phyloP scores from a whole-genome alignment of 2,888 invertebrate species.

The Mythimna ferrago region DNA sequence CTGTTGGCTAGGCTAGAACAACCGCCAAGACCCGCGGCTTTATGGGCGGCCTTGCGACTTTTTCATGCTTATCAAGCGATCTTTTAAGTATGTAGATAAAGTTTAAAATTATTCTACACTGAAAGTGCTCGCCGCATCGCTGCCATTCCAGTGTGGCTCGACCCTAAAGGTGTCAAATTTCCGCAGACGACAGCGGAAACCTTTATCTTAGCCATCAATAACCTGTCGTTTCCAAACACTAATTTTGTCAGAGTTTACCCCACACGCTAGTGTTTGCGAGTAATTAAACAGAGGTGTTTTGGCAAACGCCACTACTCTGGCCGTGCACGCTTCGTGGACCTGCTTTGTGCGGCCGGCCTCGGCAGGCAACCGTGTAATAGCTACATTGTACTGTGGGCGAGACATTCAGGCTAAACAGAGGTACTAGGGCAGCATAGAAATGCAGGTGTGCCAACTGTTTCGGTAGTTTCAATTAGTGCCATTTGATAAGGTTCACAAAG shows the following conservation, averaged over 20 bases:
- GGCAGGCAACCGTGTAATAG: constrained; percentile 21
- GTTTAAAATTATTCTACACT: no score
- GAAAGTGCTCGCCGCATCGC: no score
- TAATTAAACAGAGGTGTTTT: constrained; percentile 32
- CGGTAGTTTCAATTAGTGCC: constrained; percentile 14
- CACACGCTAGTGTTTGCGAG: constrained; percentile 9
- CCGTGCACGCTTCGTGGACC: constrained; percentile 2
- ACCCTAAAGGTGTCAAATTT: not conserved
- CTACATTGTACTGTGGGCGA: constrained; percentile 22
- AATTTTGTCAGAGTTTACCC: not conserved
- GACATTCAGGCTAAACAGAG: constrained; percentile 9
- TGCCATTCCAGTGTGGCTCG: no score
- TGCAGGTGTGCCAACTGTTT: not conserved
- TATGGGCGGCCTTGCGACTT: no score
- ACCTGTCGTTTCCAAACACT: not conserved
- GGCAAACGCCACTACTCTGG: not conserved
- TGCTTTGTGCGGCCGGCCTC: constrained; percentile 32
- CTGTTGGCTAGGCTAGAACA: not conserved
- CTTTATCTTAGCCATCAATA: not conserved
- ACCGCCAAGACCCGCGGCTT: no score
- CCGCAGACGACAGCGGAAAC: not conserved
- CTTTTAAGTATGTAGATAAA: no score
- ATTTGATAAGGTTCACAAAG: not conserved
- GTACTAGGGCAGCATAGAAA: not conserved
- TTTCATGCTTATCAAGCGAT: no score